These are phyloP conservation scores for Oreochromis mossambicus DNA, from an alignment of 2,797 vertebrate species.

Conservation along the genomic window DNA sequence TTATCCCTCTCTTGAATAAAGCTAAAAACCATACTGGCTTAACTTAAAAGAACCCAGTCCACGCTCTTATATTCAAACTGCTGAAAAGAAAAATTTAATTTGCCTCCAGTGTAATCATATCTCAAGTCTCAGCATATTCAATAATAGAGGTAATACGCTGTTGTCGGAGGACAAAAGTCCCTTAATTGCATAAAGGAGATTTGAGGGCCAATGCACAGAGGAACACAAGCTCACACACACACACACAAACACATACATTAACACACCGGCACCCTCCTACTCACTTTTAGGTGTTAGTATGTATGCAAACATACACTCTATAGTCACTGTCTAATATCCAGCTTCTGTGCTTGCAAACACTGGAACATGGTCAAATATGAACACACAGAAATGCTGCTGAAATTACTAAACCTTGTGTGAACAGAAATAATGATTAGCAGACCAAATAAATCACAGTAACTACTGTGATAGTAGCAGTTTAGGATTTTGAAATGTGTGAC, in stretches of 20 bases:
- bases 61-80: slow-evolving; percentile 49
- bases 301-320: neutral
- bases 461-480: neutral
- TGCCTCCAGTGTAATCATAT: slow-evolving; percentile 54
- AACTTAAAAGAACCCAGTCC: slow-evolving; percentile 12
- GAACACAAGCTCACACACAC: neutral
- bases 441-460: neutral
- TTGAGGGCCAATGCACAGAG: neutral
- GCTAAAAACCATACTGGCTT: slow-evolving; percentile 24
- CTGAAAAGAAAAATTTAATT: slow-evolving; percentile 66
- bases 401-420: neutral
- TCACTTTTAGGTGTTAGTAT: slow-evolving; percentile 1
- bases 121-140: slow-evolving; percentile 55
- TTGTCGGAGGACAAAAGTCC: slow-evolving; percentile 48
- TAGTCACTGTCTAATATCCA: neutral
- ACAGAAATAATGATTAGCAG: neutral
- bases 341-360: neutral
- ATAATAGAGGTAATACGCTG: slow-evolving; percentile 46
- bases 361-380: neutral
- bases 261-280: neutral
- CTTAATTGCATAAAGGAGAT: slow-evolving; percentile 55
- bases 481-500: neutral
- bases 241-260: neutral
- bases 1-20: slow-evolving; percentile 31
- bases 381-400: neutral